Percentiles rank a stretch among this genome's conserved stretches.
These are phyloP conservation scores for Tokudaia tokunoshimensis DNA, from an alignment of 2,797 vertebrate genomes.

Conservation along the genomic window DNA sequence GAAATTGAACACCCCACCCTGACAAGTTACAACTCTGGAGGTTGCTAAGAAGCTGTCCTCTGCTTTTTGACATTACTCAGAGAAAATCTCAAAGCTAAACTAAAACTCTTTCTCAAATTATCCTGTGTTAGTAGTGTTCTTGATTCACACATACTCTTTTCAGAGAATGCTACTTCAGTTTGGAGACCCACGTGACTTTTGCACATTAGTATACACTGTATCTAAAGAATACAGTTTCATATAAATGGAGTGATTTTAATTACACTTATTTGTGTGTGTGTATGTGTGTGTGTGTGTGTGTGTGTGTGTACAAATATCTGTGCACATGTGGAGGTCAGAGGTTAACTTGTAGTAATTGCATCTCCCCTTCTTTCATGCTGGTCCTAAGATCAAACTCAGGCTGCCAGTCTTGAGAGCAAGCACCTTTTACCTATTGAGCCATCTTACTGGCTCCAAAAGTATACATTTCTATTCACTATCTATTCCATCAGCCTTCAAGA, in stretches of 20 bases:
- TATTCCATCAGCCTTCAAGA: not conserved
- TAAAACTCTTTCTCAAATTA: not conserved
- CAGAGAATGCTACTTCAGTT: not conserved
- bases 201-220: not conserved
- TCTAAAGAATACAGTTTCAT: not conserved
- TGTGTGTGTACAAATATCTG: not conserved
- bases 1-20: not conserved
- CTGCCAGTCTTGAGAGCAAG: not conserved
- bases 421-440: not conserved
- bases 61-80: not conserved
- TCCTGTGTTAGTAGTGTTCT: not conserved
- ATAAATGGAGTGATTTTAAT: not conserved
- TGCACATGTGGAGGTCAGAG: not conserved
- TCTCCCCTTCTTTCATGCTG: not conserved
- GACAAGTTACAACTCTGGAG: too few relatives aligned
- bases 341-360: not conserved
- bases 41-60: not conserved
- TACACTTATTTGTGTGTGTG: not conserved
- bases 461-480: not conserved
- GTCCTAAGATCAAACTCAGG: not conserved
- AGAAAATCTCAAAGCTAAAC: not conserved
- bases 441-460: not conserved
- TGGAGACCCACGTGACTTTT: not conserved
- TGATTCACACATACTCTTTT: not conserved
- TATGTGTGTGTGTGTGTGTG: not conserved